Evolutionary conservation across 2,113 vertebrate species (phyloP).

Genomic region (Aldabrachelys gigantea): DNA sequence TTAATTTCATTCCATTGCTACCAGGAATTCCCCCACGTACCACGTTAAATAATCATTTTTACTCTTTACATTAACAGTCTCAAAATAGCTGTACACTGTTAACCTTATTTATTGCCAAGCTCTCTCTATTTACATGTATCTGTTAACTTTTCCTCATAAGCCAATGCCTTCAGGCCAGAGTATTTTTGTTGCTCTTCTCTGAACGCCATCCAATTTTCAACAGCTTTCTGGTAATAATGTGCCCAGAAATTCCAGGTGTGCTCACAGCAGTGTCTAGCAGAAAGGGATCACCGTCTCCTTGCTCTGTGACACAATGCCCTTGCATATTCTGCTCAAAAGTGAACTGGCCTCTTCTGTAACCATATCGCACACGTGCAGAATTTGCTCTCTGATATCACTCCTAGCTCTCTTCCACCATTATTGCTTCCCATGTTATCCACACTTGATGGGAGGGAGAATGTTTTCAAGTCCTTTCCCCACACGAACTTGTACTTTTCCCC

Average conservation of each 20-base stretch:
- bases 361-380: background rate
- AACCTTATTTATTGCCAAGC: background rate
- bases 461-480: background rate
- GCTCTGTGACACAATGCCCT: accelerated
- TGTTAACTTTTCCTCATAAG: background rate
- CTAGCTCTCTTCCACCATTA: background rate
- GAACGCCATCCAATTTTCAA: background rate
- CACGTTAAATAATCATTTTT: background rate
- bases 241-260: background rate
- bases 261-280: background rate
- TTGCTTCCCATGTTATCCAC: background rate
- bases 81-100: background rate
- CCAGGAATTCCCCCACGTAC: background rate
- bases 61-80: background rate
- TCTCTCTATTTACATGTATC: background rate
- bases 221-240: background rate
- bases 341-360: background rate
- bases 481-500: background rate
- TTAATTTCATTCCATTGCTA: background rate
- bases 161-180: background rate
- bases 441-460: too few relatives aligned
- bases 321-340: background rate
- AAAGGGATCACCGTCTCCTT: background rate
- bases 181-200: conserved; percentile 13
- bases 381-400: conserved; percentile 4